phyloP scores from a whole-genome alignment of 2,113 vertebrate species.

The Galeopterus variegatus region DNA sequence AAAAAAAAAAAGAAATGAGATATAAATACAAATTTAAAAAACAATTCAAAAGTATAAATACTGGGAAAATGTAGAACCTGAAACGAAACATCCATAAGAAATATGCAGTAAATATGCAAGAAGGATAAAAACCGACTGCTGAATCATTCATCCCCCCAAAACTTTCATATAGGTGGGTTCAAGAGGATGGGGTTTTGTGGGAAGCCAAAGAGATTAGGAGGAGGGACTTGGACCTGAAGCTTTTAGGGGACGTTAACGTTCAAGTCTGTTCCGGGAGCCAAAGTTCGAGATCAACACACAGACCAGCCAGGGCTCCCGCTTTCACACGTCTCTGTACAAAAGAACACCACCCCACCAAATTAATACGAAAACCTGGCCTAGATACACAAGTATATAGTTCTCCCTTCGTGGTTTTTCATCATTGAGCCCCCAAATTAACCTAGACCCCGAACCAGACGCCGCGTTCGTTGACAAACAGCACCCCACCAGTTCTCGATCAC shows the following conservation, averaged over 20 bases:
- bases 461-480: neutral
- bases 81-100: slow-evolving; percentile 1
- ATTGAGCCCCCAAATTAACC: neutral
- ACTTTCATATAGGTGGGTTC: neutral
- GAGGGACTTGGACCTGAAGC: neutral
- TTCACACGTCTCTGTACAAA: neutral
- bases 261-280: neutral
- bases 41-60: slow-evolving; percentile 5
- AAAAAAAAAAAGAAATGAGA: neutral
- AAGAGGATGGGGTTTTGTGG: neutral
- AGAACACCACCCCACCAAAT: neutral
- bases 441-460: neutral
- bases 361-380: neutral
- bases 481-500: neutral
- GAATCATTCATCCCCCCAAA: neutral
- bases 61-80: neutral
- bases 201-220: neutral
- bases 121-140: neutral
- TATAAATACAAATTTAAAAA: neutral
- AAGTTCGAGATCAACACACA: neutral
- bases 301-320: neutral
- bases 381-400: neutral
- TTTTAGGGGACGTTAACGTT: neutral
- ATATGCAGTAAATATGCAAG: neutral
- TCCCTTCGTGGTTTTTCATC: neutral